Conservation (phyloP, 92 coral and sea anemone genomes). For the Porites evermanni region DNA sequence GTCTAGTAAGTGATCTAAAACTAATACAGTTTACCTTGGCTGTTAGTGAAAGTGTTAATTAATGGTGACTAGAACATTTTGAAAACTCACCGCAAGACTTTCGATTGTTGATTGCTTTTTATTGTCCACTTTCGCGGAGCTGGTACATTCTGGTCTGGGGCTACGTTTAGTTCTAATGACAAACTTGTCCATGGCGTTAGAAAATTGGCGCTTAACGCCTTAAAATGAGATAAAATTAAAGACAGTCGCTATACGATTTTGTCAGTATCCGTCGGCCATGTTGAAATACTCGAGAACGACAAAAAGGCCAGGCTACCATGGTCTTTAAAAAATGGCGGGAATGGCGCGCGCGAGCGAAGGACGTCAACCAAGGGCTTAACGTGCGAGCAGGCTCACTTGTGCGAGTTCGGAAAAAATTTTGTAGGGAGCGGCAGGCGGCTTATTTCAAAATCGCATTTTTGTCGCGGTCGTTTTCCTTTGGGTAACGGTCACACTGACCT, state of each 20-base stretch:
- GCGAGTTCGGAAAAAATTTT: no score
- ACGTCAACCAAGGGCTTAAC: no score
- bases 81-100: slow-evolving; percentile 45
- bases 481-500: no score
- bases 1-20: no score
- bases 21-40: no score
- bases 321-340: slow-evolving; percentile 10
- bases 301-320: slow-evolving; percentile 17
- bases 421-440: no score
- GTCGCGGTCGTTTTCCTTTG: no score
- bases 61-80: neutral
- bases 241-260: neutral
- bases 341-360: neutral
- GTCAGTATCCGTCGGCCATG: slow-evolving; percentile 1
- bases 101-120: slow-evolving; percentile 67
- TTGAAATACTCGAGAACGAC: neutral
- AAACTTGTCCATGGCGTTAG: slow-evolving; percentile 59
- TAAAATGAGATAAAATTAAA: neutral
- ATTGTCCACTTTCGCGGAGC: slow-evolving; percentile 21
- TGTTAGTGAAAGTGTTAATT: no score
- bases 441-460: no score
- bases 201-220: neutral
- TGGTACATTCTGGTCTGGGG: slow-evolving; percentile 36
- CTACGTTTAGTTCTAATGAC: slow-evolving; percentile 54
- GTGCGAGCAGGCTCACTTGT: no score